Evolutionary conservation across 1,140 invertebrate species (phyloP).

Genomic region (Formica selysi): DNA sequence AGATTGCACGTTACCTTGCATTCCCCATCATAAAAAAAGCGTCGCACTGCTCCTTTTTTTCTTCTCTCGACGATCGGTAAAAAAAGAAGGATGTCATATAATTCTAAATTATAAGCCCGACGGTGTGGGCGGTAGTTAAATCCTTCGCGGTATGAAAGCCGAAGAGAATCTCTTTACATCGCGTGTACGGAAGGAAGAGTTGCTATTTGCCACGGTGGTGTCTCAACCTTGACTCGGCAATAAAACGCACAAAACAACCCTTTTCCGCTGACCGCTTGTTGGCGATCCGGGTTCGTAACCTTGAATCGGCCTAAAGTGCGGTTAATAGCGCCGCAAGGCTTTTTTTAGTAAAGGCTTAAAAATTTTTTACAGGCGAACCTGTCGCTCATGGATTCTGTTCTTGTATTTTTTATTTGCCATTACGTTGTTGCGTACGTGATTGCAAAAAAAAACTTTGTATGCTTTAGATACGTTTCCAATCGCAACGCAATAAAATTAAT

Average conservation of each 20-base stretch:
- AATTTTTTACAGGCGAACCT: slow-evolving; percentile 8
- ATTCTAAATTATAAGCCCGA: slow-evolving; percentile 55
- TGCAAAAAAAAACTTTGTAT: not conserved
- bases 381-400: not conserved
- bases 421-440: not conserved
- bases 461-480: not conserved
- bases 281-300: slow-evolving; percentile 4
- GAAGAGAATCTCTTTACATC: not conserved
- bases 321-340: slow-evolving; percentile 13
- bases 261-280: slow-evolving; percentile 68
- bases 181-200: slow-evolving; percentile 79
- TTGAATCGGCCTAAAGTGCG: slow-evolving; percentile 37
- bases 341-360: slow-evolving; percentile 23
- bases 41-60: not conserved
- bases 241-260: slow-evolving; percentile 80
- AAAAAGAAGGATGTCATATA: slow-evolving; percentile 71
- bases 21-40: slow-evolving; percentile 77
- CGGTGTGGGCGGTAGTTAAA: slow-evolving; percentile 4
- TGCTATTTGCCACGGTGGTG: slow-evolving; percentile 77
- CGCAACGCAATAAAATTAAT: not conserved
- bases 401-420: not conserved
- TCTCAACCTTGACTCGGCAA: slow-evolving; percentile 53
- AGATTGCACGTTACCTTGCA: slow-evolving; percentile 60
- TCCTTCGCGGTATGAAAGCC: slow-evolving; percentile 35
- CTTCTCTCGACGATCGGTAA: not conserved